Conservation (phyloP, 1,140 invertebrate species). For the Aphelenchoides besseyi region DNA sequence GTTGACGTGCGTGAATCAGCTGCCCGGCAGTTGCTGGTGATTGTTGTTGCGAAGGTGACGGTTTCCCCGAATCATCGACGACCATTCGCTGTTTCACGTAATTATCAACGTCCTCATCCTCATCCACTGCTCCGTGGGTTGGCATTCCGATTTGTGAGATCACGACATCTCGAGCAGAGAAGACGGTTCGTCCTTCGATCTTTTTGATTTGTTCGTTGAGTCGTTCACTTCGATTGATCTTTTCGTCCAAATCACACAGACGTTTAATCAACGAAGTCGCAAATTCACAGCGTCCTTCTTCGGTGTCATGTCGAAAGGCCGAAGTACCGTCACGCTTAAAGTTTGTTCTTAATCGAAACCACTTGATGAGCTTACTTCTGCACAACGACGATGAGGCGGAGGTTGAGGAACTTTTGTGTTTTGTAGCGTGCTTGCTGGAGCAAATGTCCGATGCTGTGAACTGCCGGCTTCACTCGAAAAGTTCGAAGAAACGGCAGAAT, state of each 20-base stretch:
- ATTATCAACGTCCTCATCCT: conserved; percentile 29
- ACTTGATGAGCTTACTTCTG: not conserved
- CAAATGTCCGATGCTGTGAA: not conserved
- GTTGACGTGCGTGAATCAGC: conserved; percentile 19
- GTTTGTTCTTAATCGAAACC: not conserved
- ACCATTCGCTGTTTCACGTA: conserved; percentile 32
- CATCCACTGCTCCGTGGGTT: conserved; percentile 12
- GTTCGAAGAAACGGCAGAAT: conserved; percentile 45
- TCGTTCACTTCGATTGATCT: conserved; percentile 19
- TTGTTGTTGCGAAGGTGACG: conserved; percentile 22
- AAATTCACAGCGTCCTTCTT: conserved; percentile 38
- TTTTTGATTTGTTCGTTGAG: conserved; percentile 35
- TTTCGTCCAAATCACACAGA: conserved; percentile 25
- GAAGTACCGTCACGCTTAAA: not conserved
- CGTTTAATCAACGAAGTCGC: conserved; percentile 38
- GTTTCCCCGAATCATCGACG: conserved; percentile 11
- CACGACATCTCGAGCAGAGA: conserved; percentile 30
- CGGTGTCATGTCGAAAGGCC: conserved; percentile 35
- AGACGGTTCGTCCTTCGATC: conserved; percentile 9
- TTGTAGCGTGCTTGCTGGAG: not conserved
- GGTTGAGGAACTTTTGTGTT: not conserved
- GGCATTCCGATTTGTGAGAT: conserved; percentile 2
- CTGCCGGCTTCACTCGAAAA: conserved; percentile 41
- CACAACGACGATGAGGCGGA: not conserved
- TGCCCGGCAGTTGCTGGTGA: not conserved